Conservation (phyloP, 2,797 vertebrate species). For the Enteromius argenteus region DNA sequence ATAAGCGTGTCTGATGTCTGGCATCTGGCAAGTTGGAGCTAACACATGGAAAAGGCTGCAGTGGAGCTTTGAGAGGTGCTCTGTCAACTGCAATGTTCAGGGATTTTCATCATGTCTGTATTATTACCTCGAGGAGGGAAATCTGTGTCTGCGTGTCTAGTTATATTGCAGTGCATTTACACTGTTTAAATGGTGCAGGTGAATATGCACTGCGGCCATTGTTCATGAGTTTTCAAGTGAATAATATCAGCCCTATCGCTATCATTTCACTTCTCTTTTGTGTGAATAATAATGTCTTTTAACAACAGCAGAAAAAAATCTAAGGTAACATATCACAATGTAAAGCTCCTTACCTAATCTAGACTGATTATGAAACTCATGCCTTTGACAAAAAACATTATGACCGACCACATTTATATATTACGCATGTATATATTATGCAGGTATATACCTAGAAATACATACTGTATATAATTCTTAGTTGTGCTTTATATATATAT, state of each 20-base stretch:
- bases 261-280: neutral
- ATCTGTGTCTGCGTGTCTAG: slow-evolving; percentile 18
- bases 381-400: neutral
- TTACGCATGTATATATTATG: neutral
- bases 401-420: neutral
- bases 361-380: neutral
- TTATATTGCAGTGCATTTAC: slow-evolving; percentile 1
- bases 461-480: too few species aligned
- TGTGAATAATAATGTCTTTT: neutral
- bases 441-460: neutral
- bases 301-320: neutral
- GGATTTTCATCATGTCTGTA: slow-evolving; percentile 31
- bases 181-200: slow-evolving; percentile 5
- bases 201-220: neutral
- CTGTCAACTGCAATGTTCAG: slow-evolving; percentile 40
- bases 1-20: slow-evolving; percentile 57
- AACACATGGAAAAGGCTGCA: slow-evolving; percentile 24
- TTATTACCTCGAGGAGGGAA: slow-evolving; percentile 9
- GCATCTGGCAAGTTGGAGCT: slow-evolving; percentile 59
- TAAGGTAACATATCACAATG: neutral
- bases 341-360: neutral
- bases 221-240: neutral
- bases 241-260: neutral
- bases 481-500: too few species aligned
- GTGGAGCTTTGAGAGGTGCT: slow-evolving; percentile 38